Evolutionary conservation across 1,140 invertebrate genomes (phyloP).

Genomic region (Pogonomyrmex barbatus): DNA sequence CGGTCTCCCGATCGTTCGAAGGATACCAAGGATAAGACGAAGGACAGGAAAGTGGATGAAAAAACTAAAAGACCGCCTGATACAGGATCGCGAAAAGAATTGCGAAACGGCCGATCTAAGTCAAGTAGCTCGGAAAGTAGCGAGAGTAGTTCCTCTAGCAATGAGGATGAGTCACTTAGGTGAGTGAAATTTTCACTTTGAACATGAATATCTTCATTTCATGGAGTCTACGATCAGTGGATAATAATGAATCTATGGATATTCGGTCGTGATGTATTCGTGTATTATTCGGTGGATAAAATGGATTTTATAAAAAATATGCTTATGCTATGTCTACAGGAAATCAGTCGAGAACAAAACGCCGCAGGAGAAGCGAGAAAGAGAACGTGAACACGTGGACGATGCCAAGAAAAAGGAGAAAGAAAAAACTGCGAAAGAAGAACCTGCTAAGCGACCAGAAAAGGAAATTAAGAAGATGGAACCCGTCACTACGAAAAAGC

Average conservation of each 20-base stretch:
- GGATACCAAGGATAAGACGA: slow-evolving; percentile 76
- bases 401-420: slow-evolving; percentile 86
- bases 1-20: slow-evolving; percentile 80
- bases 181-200: slow-evolving; percentile 69
- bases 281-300: slow-evolving; percentile 46
- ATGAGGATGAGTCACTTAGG: slow-evolving; percentile 81
- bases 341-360: slow-evolving; percentile 80
- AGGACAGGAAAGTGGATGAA: slow-evolving; percentile 79
- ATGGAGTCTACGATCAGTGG: slow-evolving; percentile 66
- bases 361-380: slow-evolving; percentile 83
- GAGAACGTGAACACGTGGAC: slow-evolving; percentile 83
- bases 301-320: not conserved
- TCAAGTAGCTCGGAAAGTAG: slow-evolving; percentile 85
- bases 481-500: slow-evolving; percentile 76
- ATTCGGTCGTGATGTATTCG: slow-evolving; percentile 14
- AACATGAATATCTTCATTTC: slow-evolving; percentile 55
- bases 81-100: slow-evolving; percentile 79
- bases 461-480: slow-evolving; percentile 83
- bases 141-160: slow-evolving; percentile 83
- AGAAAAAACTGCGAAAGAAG: slow-evolving; percentile 76
- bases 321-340: slow-evolving; percentile 68
- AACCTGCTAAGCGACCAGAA: slow-evolving; percentile 78
- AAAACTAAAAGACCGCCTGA: slow-evolving; percentile 79
- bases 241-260: slow-evolving; percentile 64
- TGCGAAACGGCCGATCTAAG: slow-evolving; percentile 84